phyloP scores from a whole-genome alignment of 2,113 vertebrate species.

The Chloropsis cyanopogon region DNA sequence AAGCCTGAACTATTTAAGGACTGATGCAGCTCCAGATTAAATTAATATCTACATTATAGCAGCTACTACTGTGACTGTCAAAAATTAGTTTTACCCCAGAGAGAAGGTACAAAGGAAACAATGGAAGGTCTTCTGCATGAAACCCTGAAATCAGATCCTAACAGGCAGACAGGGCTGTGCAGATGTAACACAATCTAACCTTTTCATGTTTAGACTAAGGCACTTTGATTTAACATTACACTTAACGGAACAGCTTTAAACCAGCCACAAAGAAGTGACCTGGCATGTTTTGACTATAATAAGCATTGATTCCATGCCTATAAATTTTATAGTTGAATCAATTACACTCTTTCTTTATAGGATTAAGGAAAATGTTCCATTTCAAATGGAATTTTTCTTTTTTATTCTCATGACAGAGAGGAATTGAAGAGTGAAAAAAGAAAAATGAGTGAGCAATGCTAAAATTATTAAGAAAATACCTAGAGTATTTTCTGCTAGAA shows the following conservation, averaged over 20 bases:
- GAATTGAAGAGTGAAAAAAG: slow-evolving; percentile 33
- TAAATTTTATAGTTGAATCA: slow-evolving; percentile 69
- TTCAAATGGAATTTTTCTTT: slow-evolving; percentile 59
- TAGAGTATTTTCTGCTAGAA: slow-evolving; percentile 19
- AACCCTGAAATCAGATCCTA: slow-evolving; percentile 63
- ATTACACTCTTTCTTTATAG: slow-evolving; percentile 67
- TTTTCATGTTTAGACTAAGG: slow-evolving; percentile 67
- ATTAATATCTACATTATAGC: slow-evolving; percentile 59
- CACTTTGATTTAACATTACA: slow-evolving; percentile 51
- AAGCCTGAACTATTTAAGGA: slow-evolving; percentile 49
- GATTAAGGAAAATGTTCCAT: slow-evolving; percentile 62
- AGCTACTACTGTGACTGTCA: slow-evolving; percentile 58
- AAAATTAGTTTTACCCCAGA: slow-evolving; percentile 52
- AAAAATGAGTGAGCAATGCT: slow-evolving; percentile 36
- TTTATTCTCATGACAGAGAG: slow-evolving; percentile 30
- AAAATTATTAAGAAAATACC: slow-evolving; percentile 49
- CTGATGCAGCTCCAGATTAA: slow-evolving; percentile 61
- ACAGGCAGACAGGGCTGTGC: not conserved
- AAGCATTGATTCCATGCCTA: slow-evolving; percentile 65
- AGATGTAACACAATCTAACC: slow-evolving; percentile 66
- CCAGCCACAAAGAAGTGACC: slow-evolving; percentile 66
- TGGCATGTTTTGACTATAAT: slow-evolving; percentile 71
- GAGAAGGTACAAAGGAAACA: slow-evolving; percentile 64
- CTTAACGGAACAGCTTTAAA: slow-evolving; percentile 62
- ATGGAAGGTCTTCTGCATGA: slow-evolving; percentile 49